Evolutionary conservation across 2,888 invertebrate species (phyloP).

Genomic region (Celastrina argiolus): DNA sequence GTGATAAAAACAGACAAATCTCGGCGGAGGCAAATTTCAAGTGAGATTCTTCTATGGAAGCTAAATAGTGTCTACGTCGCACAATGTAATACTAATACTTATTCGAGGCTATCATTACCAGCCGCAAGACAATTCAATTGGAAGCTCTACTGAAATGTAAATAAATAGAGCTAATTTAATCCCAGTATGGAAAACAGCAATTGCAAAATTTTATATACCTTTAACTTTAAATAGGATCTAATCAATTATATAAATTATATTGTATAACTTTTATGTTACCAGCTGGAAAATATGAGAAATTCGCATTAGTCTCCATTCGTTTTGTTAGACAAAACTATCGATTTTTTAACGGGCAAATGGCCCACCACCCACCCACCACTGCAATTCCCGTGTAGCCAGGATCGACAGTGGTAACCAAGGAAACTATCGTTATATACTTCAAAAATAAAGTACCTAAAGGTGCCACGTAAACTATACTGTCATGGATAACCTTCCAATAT

Average conservation of each 20-base stretch:
- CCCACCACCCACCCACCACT: too few relatives aligned
- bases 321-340: too few relatives aligned
- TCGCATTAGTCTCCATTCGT: too few relatives aligned
- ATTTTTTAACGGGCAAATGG: too few relatives aligned
- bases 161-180: neutral
- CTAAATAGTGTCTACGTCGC: neutral
- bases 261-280: neutral
- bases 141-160: neutral
- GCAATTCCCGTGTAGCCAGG: too few relatives aligned
- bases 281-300: neutral
- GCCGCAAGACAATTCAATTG: neutral
- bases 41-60: neutral
- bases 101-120: neutral
- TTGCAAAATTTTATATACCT: neutral
- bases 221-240: neutral
- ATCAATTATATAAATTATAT: neutral
- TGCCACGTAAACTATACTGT: slow-evolving; percentile 8
- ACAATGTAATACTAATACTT: neutral
- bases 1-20: slow-evolving; percentile 2
- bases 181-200: neutral
- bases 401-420: too few relatives aligned
- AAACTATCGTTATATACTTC: too few relatives aligned
- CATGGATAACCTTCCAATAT: slow-evolving; percentile 20
- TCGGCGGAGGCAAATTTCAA: neutral
- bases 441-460: slow-evolving; percentile 28